These are phyloP conservation scores for Carcina quercana DNA, from an alignment of 2,888 invertebrate genomes.

Conservation along the genomic window DNA sequence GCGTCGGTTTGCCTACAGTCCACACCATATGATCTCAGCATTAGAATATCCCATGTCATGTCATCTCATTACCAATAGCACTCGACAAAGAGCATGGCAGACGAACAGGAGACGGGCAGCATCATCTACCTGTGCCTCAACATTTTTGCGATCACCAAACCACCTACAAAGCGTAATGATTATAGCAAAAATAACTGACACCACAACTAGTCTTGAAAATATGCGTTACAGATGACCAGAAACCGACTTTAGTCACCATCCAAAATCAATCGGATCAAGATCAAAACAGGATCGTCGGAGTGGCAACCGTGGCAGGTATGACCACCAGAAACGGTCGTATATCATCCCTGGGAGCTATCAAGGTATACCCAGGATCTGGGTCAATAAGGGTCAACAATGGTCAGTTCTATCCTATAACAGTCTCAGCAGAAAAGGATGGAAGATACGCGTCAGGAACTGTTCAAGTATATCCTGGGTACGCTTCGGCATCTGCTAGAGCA, in stretches of 20 bases:
- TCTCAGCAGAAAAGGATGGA: slow-evolving; percentile 33
- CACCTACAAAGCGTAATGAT: no score
- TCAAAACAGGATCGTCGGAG: slow-evolving; percentile 19
- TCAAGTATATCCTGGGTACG: slow-evolving; percentile 38
- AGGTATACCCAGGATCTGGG: slow-evolving; percentile 23
- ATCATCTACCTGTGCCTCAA: no score
- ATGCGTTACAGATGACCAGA: no score
- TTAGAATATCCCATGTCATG: no score
- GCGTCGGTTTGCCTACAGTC: no score
- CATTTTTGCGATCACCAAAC: no score
- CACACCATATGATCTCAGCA: no score
- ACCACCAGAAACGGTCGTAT: slow-evolving; percentile 43
- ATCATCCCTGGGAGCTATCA: slow-evolving; percentile 38
- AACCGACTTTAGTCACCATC: not conserved
- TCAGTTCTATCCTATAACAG: slow-evolving; percentile 25
- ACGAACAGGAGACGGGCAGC: no score
- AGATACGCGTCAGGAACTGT: slow-evolving; percentile 34
- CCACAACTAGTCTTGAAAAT: no score
- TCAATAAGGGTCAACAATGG: not conserved
- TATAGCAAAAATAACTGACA: no score
- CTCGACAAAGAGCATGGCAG: no score
- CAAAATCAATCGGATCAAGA: not conserved
- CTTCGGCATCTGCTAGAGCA: slow-evolving; percentile 33
- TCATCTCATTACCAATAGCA: no score
- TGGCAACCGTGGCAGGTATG: slow-evolving; percentile 40